Evolutionary conservation across 2,888 invertebrate species (phyloP), one percentile per base, ranked within the genome.

Genomic region (Pheosia gnoma): DNA sequence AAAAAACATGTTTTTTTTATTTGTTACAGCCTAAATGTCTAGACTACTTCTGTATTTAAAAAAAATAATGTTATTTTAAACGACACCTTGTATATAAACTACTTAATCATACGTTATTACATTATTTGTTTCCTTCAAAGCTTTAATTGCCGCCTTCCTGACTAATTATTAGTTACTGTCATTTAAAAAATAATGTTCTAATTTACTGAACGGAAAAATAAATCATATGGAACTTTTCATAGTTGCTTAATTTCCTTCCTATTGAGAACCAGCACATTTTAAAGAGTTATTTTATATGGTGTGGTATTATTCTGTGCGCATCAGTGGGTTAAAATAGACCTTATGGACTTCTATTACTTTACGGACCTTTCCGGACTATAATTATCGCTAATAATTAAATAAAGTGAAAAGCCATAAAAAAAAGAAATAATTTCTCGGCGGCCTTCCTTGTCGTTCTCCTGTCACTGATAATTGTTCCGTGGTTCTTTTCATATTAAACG

Each of bases 391-490:
- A 6, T 3, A 7, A 4, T 43, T 43, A 4, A 43, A 9, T 9
- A 1, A 43, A 43, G 9, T 8, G 10, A 43, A 43, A 43, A 43
- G 10, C 7, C 10, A 9, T 8, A 43, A 43, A 43, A 9, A 9
- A 10, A 9, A 43, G 9, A 71, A 62, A 59, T 55, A 59, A 61
- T 69, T 62, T 70, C 61, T 49, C 62, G 60, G 11, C 57, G 60
- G 59, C 69, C 69, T 71, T 70, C 59, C 60, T 53, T 59, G 70
- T 72, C 71, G 66, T 67, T 74, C 62, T 66, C 41, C 67, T 72
- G 72, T 71, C 71, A 69, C 49, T 62, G 58, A 66, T 66, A 51
- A 51, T 51, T 66, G 60, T 66, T n/a, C 53, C 0, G 57, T 60
- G 59, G 62, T 62, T 70, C 65, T 60, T 59, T 63, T 63, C 54